These are phyloP conservation scores for Ischnura elegans DNA, from an alignment of 2,888 invertebrate species.

Conservation along the genomic window DNA sequence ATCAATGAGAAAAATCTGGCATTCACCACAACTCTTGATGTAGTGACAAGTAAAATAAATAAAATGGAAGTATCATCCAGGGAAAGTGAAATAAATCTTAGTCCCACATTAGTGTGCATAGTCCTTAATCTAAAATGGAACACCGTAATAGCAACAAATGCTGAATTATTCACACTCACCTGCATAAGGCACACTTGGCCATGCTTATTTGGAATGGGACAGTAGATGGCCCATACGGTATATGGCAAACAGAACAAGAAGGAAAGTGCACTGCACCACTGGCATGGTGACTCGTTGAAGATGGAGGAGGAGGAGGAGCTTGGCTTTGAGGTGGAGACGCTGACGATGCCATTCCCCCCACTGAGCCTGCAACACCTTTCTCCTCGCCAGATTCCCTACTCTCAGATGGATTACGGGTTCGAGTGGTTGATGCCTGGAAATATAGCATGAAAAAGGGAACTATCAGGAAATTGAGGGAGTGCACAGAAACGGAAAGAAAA, in stretches of 20 bases:
- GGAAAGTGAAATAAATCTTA: too few species aligned
- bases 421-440: slow-evolving; percentile 52
- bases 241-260: slow-evolving; percentile 85
- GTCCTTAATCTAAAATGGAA: not conserved
- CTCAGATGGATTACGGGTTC: slow-evolving; percentile 68
- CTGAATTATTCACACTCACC: slow-evolving; percentile 77
- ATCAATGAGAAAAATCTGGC: too few species aligned
- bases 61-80: too few species aligned
- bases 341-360: slow-evolving; percentile 52
- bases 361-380: slow-evolving; percentile 26
- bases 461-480: too few species aligned
- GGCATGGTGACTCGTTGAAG: slow-evolving; percentile 16
- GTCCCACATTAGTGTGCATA: not conserved
- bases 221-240: slow-evolving; percentile 88
- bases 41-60: too few species aligned
- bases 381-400: slow-evolving; percentile 49
- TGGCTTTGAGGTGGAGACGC: slow-evolving; percentile 36
- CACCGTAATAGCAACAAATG: slow-evolving; percentile 38
- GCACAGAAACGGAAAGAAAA: too few species aligned
- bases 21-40: too few species aligned
- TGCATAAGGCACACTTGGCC: slow-evolving; percentile 86
- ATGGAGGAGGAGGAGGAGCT: not conserved
- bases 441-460: not conserved
- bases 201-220: slow-evolving; percentile 88
- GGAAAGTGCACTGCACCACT: slow-evolving; percentile 67